Evolutionary conservation across 2,797 vertebrate genomes (phyloP).

Genomic region (Labeo calbasu): DNA sequence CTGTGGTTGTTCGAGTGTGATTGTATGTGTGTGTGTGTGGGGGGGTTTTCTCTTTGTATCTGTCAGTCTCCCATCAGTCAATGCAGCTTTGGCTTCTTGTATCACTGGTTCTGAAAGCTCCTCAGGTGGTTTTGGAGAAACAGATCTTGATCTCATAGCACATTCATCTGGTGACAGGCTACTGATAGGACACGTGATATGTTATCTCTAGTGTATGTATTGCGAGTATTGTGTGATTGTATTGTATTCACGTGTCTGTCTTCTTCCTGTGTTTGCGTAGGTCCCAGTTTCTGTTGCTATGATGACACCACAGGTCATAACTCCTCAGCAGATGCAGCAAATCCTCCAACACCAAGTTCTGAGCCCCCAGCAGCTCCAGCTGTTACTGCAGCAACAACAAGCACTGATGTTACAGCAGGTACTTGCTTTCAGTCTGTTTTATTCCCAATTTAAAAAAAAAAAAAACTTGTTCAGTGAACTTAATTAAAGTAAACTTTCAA

Average conservation of each 20-base stretch:
- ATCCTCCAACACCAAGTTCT: conserved; percentile 99
- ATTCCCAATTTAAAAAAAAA: too few relatives aligned
- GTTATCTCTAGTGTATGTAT: not conserved
- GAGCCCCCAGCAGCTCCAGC: conserved; percentile 99
- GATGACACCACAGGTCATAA: conserved; percentile 99
- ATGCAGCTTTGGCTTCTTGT: conserved; percentile 34
- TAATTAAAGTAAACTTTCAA: too few relatives aligned
- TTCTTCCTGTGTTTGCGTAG: conserved; percentile 70
- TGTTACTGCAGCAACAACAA: conserved; percentile 98
- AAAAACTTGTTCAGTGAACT: too few relatives aligned
- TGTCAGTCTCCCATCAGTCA: conserved; percentile 34
- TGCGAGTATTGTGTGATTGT: not conserved
- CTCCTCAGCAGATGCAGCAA: conserved; percentile 99
- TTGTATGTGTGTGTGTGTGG: not conserved
- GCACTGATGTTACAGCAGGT: conserved; percentile 97
- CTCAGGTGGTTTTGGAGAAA: conserved; percentile 34
- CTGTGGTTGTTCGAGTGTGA: conserved; percentile 30
- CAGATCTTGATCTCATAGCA: not conserved
- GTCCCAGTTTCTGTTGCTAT: conserved; percentile 99
- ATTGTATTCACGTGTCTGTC: conserved; percentile 19
- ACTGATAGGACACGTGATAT: not conserved
- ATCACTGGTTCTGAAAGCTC: conserved; percentile 27
- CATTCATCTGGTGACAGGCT: conserved; percentile 16
- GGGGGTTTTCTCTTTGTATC: conserved; percentile 6
- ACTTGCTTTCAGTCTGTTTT: not conserved